phyloP scores from a whole-genome alignment of 1,140 invertebrate species.

The Sminthurinus signatus region DNA sequence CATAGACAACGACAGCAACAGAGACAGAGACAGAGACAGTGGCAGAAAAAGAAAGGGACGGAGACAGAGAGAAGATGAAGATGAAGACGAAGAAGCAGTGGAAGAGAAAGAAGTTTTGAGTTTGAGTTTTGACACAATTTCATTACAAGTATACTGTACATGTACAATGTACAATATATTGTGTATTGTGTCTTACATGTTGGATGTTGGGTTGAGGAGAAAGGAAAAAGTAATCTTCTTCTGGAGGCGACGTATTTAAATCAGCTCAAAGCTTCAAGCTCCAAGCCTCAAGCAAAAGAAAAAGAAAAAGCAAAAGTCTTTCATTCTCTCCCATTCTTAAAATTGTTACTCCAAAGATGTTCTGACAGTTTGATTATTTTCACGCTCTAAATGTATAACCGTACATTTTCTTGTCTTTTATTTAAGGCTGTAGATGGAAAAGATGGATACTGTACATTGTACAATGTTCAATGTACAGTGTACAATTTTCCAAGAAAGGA shows the following conservation, averaged over 20 bases:
- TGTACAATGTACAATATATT: background rate
- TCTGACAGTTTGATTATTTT: conserved; percentile 9
- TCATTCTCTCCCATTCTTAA: too few relatives aligned
- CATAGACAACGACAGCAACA: too few relatives aligned
- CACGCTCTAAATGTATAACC: background rate
- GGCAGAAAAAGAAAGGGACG: too few relatives aligned
- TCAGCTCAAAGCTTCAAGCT: background rate
- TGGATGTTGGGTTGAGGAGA: background rate
- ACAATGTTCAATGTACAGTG: too few relatives aligned
- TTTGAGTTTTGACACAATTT: conserved; percentile 8
- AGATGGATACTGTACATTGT: too few relatives aligned
- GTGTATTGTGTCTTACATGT: background rate
- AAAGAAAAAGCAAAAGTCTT: too few relatives aligned
- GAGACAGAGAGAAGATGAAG: too few relatives aligned
- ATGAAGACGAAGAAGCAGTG: background rate
- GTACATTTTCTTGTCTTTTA: background rate
- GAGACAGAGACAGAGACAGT: too few relatives aligned
- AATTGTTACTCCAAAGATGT: background rate
- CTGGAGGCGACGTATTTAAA: conserved; percentile 1
- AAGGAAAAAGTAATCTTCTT: conserved; percentile 3
- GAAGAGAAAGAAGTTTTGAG: background rate
- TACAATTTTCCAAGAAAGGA: too few relatives aligned
- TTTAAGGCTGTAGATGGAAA: background rate
- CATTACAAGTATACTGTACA: too few relatives aligned
- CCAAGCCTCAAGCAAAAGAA: too few relatives aligned